Evolutionary conservation across 2,797 vertebrate genomes (phyloP).

Genomic region (Enteromius thamalakanensis): DNA sequence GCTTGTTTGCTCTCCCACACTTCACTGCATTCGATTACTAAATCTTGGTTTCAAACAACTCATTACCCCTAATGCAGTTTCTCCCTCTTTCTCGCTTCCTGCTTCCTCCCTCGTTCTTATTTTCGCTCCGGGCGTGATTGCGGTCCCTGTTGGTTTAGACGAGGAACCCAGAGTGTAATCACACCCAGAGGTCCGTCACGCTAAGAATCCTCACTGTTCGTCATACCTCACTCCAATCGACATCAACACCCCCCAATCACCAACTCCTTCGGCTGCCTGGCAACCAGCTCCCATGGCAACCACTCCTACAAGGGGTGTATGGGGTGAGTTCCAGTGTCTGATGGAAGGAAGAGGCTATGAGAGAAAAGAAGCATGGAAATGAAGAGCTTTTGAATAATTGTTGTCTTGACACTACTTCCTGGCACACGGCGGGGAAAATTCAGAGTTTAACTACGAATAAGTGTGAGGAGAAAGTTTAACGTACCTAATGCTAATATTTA

Average conservation of each 20-base stretch:
- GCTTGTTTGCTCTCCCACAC: background rate
- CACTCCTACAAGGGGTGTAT: conserved; percentile 66
- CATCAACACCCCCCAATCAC: conserved; percentile 53
- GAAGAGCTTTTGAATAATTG: conserved; percentile 14
- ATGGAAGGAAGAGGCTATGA: conserved; percentile 54
- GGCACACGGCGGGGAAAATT: conserved; percentile 25
- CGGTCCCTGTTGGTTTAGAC: conserved; percentile 16
- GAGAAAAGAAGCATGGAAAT: conserved; percentile 62
- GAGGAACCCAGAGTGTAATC: conserved; percentile 18
- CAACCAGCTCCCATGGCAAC: conserved; percentile 82
- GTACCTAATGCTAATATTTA: conserved; percentile 23
- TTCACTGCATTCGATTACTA: background rate
- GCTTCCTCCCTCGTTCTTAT: background rate
- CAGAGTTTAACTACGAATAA: background rate
- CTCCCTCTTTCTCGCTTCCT: background rate
- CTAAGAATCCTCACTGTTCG: conserved; percentile 39
- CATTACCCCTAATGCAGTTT: background rate
- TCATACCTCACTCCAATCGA: conserved; percentile 44
- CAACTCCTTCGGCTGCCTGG: conserved; percentile 69
- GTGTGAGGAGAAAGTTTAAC: conserved; percentile 15
- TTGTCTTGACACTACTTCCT: conserved; percentile 23
- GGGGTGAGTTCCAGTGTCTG: conserved; percentile 48
- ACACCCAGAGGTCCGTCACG: conserved; percentile 42
- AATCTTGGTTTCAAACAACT: conserved; percentile 25
- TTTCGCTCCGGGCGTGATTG: conserved; percentile 4